Evolutionary conservation across 37 sponge, comb jelly and placozoan genomes (phyloP).

Genomic region (Ianthella basta): DNA sequence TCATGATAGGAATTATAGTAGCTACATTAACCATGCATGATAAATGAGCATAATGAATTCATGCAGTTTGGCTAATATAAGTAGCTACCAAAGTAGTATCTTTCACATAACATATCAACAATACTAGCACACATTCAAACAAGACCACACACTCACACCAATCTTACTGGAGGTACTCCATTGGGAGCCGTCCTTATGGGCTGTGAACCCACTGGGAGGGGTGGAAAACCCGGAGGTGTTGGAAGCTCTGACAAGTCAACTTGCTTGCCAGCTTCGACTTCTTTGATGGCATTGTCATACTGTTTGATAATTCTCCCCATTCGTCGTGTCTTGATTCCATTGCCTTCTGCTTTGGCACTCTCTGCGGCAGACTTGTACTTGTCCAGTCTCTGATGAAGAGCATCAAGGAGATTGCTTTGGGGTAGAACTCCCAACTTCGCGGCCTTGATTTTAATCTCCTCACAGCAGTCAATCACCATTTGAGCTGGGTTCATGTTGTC

Average conservation of each 20-base stretch:
- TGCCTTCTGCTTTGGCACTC: slow-evolving; percentile 82
- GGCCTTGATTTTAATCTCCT: too few relatives aligned
- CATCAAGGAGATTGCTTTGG: slow-evolving; percentile 34
- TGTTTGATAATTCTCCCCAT: slow-evolving; percentile 88
- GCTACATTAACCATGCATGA: too few relatives aligned
- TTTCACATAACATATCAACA: too few relatives aligned
- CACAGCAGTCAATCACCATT: slow-evolving; percentile 4
- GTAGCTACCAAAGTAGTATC: too few relatives aligned
- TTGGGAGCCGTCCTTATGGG: too few relatives aligned
- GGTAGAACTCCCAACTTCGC: not conserved
- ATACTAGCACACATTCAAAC: too few relatives aligned
- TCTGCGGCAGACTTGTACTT: slow-evolving; percentile 47
- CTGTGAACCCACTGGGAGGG: slow-evolving; percentile 69
- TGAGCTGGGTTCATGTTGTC: slow-evolving; percentile 61
- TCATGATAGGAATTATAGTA: too few relatives aligned
- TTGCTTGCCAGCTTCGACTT: slow-evolving; percentile 64
- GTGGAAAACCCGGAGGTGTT: slow-evolving; percentile 90
- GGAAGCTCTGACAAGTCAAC: slow-evolving; percentile 81
- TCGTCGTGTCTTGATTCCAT: slow-evolving; percentile 74
- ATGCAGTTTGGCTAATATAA: too few relatives aligned
- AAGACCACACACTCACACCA: too few relatives aligned
- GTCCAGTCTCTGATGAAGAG: slow-evolving; percentile 49
- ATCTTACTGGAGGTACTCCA: too few relatives aligned
- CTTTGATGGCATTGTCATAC: slow-evolving; percentile 87
- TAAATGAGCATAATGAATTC: too few relatives aligned